Conservation (phyloP, 2,113 vertebrate genomes). For the Otus sunia region DNA sequence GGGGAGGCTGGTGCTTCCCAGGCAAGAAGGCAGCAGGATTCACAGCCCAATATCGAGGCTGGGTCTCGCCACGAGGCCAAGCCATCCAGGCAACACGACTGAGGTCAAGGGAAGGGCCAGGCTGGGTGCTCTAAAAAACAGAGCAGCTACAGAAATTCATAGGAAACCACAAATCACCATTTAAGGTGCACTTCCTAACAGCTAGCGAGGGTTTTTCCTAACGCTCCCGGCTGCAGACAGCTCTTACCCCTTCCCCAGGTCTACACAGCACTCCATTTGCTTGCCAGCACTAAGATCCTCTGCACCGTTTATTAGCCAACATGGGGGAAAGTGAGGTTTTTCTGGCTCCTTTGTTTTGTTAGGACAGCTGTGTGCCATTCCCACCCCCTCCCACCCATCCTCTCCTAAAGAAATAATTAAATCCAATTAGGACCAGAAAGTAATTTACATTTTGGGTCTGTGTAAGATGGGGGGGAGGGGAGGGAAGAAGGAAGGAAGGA, state of each 20-base stretch:
- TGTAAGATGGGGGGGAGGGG: constrained; percentile 29
- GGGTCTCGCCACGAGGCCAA: not conserved
- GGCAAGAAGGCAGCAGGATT: rapidly evolving
- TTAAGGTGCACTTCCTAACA: not conserved
- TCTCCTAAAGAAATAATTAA: constrained; percentile 75
- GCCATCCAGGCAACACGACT: rapidly evolving
- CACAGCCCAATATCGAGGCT: rapidly evolving
- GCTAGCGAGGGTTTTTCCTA: not conserved
- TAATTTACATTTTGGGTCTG: constrained; percentile 81
- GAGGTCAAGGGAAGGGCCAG: not conserved
- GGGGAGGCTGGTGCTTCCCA: not conserved
- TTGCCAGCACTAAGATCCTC: constrained; percentile 30
- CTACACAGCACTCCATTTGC: not conserved
- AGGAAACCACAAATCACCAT: not conserved
- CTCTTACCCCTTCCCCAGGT: constrained; percentile 20
- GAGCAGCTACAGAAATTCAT: not conserved
- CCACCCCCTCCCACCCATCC: constrained; percentile 63
- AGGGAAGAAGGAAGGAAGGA: not conserved
- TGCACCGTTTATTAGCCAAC: not conserved
- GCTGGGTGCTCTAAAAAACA: not conserved
- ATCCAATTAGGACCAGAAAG: constrained; percentile 80
- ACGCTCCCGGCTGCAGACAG: not conserved
- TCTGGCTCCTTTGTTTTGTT: constrained; percentile 68
- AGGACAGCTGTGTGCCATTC: constrained; percentile 65
- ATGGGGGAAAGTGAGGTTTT: constrained; percentile 49